Percentiles rank a stretch among this genome's conserved stretches.
phyloP scores from a whole-genome alignment of 1,140 invertebrate genomes.

The Drosophila arawakana region DNA sequence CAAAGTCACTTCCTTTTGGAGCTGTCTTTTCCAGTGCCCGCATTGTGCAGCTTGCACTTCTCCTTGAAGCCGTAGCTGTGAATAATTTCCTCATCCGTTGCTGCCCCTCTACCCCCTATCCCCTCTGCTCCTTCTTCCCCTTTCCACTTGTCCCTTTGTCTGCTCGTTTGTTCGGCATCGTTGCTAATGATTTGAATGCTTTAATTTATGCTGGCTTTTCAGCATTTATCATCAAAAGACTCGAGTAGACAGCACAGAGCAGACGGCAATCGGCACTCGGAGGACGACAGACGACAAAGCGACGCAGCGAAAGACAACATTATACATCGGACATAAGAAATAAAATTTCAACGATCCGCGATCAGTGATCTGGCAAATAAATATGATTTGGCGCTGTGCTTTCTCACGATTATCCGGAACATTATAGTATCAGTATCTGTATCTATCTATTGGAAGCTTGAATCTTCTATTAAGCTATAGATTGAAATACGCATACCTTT shows the following conservation, averaged over 20 bases:
- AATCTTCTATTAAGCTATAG: too few relatives aligned
- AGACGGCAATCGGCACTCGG: not conserved
- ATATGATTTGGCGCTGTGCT: not conserved
- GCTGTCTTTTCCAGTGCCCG: slow-evolving; percentile 1
- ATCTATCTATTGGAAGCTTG: too few relatives aligned
- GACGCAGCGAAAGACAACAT: not conserved
- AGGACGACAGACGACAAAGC: too few relatives aligned
- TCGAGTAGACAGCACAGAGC: slow-evolving; percentile 10
- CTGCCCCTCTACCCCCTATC: not conserved
- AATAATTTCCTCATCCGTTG: slow-evolving; percentile 81
- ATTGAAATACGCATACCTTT: not conserved
- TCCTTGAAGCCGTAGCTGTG: slow-evolving; percentile 75
- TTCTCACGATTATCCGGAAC: not conserved
- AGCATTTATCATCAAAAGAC: slow-evolving; percentile 75
- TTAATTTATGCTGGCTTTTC: slow-evolving; percentile 66
- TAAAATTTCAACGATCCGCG: not conserved
- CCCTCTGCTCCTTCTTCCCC: not conserved
- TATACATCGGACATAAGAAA: slow-evolving; percentile 29
- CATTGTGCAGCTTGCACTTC: not conserved
- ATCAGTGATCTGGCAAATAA: not conserved
- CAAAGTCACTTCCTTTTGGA: slow-evolving; percentile 37
- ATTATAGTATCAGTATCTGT: too few relatives aligned
- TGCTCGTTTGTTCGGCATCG: slow-evolving; percentile 82
- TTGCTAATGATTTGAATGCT: slow-evolving; percentile 78
- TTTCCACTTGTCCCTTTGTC: slow-evolving; percentile 21